Evolutionary conservation across 2,888 invertebrate species (phyloP).

Genomic region (Notodonta ziczac): DNA sequence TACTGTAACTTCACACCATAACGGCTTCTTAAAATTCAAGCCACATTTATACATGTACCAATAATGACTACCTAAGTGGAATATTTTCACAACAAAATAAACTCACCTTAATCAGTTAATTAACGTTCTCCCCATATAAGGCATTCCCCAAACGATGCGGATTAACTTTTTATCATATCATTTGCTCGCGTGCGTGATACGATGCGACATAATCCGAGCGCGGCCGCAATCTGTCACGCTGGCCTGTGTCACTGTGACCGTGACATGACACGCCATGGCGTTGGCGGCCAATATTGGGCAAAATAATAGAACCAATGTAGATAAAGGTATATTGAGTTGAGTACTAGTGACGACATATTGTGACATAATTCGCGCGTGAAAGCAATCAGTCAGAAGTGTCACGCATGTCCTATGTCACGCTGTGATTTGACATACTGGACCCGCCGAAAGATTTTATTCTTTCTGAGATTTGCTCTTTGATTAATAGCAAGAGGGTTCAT

Average conservation of each 20-base stretch:
- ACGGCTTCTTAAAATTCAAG: too few relatives aligned
- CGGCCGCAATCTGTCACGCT: slow-evolving; percentile 73
- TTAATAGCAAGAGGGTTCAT: too few relatives aligned
- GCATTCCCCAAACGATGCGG: slow-evolving; percentile 34
- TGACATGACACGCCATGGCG: slow-evolving; percentile 26
- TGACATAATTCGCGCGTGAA: neutral
- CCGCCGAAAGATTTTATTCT: neutral
- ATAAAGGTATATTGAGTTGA: neutral
- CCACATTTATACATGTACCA: too few relatives aligned
- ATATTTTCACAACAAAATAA: neutral
- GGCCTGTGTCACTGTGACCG: slow-evolving; percentile 53
- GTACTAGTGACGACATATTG: neutral
- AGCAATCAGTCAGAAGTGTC: neutral
- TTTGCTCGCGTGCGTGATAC: slow-evolving; percentile 33
- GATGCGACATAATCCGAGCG: slow-evolving; percentile 71
- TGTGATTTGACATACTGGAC: neutral
- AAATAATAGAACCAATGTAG: neutral
- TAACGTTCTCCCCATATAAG: slow-evolving; percentile 34
- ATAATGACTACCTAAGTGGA: neutral
- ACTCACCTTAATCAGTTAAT: slow-evolving; percentile 43
- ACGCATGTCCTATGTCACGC: neutral
- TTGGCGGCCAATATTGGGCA: slow-evolving; percentile 7
- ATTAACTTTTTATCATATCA: slow-evolving; percentile 58
- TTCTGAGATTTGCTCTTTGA: neutral
- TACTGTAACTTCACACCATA: too few relatives aligned